Evolutionary conservation across 2,888 invertebrate genomes (phyloP), one percentile per base, ranked within the genome.

Genomic region (Harpalus rufipes): DNA sequence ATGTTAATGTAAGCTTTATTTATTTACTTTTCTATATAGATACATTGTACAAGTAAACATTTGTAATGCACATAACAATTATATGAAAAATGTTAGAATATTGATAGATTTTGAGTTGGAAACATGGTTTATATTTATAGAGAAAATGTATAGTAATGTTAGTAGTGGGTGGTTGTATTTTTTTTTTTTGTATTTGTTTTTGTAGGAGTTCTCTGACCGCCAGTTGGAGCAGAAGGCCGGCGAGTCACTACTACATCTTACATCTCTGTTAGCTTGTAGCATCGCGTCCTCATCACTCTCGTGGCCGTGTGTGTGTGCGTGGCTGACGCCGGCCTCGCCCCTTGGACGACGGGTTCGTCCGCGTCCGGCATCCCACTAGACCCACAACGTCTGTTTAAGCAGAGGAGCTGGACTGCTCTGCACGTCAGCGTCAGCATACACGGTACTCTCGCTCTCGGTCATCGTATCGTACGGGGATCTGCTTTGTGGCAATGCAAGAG

Each of bases 401-500:
- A 18, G 90, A 91, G 90, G 91, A 91, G 91, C 91, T 90, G 91
- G 91, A 91, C 91, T 91, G 91, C 91, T 91, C 90, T 89, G 89
- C 41, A 44, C 72, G 21, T 14, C 41, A 44, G 44, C 68, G 72
- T 44, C 18, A 74, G 18, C 16, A 74, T 51, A 74, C 44, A 74
- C 72, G 44, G 44, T 44, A 74, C 72, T 51, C 44, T 51, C 44
- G 84, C 85, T 83, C 21, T 21, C 58, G 68, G 32, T 81, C 65
- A 21, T 44, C 12, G 39, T 81, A 63, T 25, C 21, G 32, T 68
- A 32, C 44, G 72, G 44, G 68, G 59, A 59, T 39, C 16, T 61
- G 63, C 44, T 58, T 76, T 32, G 65, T 85, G 84, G 79, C 79
- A 84, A 65, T 74, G 56, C 89, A 89, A 89, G 90, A 90, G 91